Conservation (phyloP, 2,797 vertebrate genomes). For the Notolabrus celidotus region DNA sequence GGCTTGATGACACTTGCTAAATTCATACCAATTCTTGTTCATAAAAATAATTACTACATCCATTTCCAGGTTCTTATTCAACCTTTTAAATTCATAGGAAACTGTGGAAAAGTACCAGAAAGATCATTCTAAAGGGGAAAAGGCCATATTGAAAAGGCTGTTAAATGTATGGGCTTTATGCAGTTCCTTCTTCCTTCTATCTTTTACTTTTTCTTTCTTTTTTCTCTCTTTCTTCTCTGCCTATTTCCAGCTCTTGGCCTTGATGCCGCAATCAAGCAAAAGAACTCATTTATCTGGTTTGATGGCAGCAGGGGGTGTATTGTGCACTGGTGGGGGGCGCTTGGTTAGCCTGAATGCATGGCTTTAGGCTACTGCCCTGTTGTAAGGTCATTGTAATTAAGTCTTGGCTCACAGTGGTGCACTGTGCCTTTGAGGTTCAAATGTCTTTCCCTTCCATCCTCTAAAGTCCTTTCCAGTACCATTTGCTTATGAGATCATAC, state of each 20-base stretch:
- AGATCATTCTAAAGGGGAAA: background rate
- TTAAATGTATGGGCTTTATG: background rate
- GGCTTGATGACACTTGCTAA: too few relatives aligned
- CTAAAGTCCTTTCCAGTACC: conserved; percentile 68
- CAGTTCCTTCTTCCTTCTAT: background rate
- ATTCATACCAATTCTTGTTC: too few relatives aligned
- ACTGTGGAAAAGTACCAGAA: background rate
- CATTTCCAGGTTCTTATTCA: too few relatives aligned
- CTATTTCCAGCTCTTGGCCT: conserved; percentile 44
- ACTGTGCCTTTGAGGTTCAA: conserved; percentile 82
- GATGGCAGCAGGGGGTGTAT: conserved; percentile 71
- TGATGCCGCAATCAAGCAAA: conserved; percentile 76
- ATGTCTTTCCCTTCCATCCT: conserved; percentile 75
- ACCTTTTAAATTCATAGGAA: too few relatives aligned
- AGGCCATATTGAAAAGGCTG: background rate
- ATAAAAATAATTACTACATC: too few relatives aligned
- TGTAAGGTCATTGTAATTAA: conserved; percentile 87
- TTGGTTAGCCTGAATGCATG: conserved; percentile 57
- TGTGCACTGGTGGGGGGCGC: conserved; percentile 53
- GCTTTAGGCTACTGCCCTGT: conserved; percentile 75
- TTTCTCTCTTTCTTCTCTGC: background rate
- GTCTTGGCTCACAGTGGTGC: conserved; percentile 70
- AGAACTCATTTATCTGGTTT: conserved; percentile 76
- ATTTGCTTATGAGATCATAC: conserved; percentile 77
- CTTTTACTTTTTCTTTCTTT: conserved; percentile 21